These are phyloP conservation scores for Stictocephala bisonia DNA, from an alignment of 2,888 invertebrate species.

Conservation along the genomic window DNA sequence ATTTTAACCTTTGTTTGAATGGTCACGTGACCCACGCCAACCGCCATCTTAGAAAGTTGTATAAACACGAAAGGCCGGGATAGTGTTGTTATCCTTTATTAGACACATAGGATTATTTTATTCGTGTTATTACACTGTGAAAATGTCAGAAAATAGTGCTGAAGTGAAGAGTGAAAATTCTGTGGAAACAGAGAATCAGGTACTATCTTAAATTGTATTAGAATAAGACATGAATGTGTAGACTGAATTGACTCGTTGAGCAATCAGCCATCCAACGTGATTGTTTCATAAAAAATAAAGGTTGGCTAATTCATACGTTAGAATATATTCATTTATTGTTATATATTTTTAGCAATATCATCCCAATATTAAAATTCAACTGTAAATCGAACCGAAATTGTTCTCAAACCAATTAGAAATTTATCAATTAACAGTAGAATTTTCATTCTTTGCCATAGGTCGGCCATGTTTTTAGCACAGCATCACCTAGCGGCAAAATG, in stretches of 20 bases:
- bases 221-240: background rate
- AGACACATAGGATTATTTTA: background rate
- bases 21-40: conserved; percentile 52
- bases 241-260: background rate
- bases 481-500: conserved; percentile 45
- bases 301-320: no score
- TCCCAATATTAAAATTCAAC: no score
- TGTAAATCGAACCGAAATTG: no score
- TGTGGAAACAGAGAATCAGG: conserved; percentile 48
- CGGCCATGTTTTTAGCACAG: conserved; percentile 42
- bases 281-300: conserved; percentile 10
- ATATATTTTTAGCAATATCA: no score
- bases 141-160: conserved; percentile 55
- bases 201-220: background rate
- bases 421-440: no score
- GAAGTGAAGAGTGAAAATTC: conserved; percentile 55
- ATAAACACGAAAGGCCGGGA: conserved; percentile 49
- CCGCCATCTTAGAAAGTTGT: conserved; percentile 50
- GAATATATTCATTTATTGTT: no score
- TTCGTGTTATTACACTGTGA: conserved; percentile 14
- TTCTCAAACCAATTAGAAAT: no score
- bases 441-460: conserved; percentile 15
- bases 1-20: conserved; percentile 40
- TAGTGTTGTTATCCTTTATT: conserved; percentile 20
- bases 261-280: conserved; percentile 45